A percentile compares a stretch with the other conserved stretches of the same genome.
phyloP scores from a whole-genome alignment of 2,113 vertebrate species.

The Ceyx margarethae region DNA sequence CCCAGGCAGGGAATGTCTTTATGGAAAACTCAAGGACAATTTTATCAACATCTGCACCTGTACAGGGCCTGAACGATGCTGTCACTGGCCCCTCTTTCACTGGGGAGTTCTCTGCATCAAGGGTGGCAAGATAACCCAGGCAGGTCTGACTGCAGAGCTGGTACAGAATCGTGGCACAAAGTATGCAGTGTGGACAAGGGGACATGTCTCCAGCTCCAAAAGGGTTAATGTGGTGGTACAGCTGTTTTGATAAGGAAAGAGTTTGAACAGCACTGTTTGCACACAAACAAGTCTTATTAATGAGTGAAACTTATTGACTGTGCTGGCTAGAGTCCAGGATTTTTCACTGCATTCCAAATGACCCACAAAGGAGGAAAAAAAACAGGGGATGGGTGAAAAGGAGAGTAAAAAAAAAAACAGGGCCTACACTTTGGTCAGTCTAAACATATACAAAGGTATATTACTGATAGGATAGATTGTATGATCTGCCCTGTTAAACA shows the following conservation, averaged over 20 bases:
- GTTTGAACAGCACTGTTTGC: constrained; percentile 32
- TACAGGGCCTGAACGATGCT: rapidly evolving
- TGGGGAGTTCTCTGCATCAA: neutral
- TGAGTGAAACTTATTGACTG: constrained; percentile 19
- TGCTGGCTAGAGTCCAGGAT: constrained; percentile 17
- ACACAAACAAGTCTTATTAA: constrained; percentile 33
- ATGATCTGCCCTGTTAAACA: neutral
- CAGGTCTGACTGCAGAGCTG: rapidly evolving
- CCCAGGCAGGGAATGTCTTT: neutral
- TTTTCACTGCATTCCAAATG: neutral
- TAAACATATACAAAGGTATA: neutral
- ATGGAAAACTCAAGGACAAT: neutral
- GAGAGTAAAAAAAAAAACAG: neutral
- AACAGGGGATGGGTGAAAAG: neutral
- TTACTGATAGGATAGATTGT: neutral
- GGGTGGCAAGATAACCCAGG: neutral
- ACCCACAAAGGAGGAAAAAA: neutral
- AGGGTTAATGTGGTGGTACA: neutral
- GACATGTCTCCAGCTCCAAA: neutral
- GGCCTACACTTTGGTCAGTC: neutral
- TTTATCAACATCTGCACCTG: neutral
- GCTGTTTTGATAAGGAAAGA: constrained; percentile 40
- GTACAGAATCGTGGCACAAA: rapidly evolving
- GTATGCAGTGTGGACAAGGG: neutral
- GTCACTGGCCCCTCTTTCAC: neutral